A percentile compares a stretch with the other conserved stretches of the same genome.
Evolutionary conservation across 2,888 invertebrate genomes (phyloP).

Genomic region (Oscheius myriophilus): DNA sequence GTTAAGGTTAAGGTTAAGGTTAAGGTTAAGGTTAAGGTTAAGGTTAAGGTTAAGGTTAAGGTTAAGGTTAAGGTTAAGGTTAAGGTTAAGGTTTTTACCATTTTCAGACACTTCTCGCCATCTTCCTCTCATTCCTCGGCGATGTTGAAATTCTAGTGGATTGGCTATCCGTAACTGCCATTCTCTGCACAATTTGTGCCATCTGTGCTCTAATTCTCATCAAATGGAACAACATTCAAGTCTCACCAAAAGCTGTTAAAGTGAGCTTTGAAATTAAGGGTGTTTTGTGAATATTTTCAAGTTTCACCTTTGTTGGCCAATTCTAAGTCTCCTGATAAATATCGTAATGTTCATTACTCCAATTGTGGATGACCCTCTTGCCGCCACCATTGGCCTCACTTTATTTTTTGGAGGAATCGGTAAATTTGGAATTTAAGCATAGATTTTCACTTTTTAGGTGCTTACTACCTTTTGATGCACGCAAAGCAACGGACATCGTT

Average conservation of each 20-base stretch:
- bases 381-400: slow-evolving; percentile 44
- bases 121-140: slow-evolving; percentile 48
- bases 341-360: slow-evolving; percentile 45
- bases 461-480: not conserved
- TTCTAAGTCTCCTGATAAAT: slow-evolving; percentile 39
- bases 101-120: slow-evolving; percentile 42
- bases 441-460: not conserved
- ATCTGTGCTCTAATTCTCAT: slow-evolving; percentile 44
- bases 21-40: not conserved
- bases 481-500: slow-evolving; percentile 7
- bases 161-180: slow-evolving; percentile 44
- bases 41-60: not conserved
- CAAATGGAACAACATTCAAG: slow-evolving; percentile 43
- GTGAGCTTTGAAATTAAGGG: slow-evolving; percentile 1
- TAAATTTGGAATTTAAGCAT: not conserved
- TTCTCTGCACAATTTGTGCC: slow-evolving; percentile 35
- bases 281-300: not conserved
- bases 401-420: slow-evolving; percentile 45
- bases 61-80: not conserved
- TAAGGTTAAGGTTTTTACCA: not conserved
- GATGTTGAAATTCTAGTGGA: slow-evolving; percentile 49
- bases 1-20: not conserved
- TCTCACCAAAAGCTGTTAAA: slow-evolving; percentile 37
- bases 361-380: slow-evolving; percentile 41
- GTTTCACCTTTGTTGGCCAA: slow-evolving; percentile 42